These are phyloP conservation scores for Alces alces DNA, from an alignment of 2,113 vertebrate species.

Conservation along the genomic window DNA sequence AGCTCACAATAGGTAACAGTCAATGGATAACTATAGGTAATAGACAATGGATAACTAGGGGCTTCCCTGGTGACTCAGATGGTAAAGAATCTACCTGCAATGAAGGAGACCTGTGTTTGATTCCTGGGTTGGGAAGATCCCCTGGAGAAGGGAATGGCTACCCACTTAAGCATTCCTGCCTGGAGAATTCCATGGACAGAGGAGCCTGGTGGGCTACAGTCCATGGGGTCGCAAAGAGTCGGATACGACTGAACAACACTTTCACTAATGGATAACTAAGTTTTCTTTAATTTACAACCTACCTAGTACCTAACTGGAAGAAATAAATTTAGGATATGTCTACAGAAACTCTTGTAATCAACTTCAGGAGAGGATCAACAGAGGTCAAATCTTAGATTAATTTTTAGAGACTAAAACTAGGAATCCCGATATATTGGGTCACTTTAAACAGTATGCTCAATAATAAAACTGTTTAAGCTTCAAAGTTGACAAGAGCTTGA, in stretches of 20 bases:
- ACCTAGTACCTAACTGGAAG: background rate
- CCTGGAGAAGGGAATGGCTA: background rate
- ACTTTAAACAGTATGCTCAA: background rate
- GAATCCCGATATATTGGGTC: background rate
- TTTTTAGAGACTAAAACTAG: conserved; percentile 1
- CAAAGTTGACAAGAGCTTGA: background rate
- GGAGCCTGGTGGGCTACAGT: background rate
- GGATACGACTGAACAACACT: background rate
- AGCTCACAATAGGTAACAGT: background rate
- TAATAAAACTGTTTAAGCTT: conserved; percentile 9
- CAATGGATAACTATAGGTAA: background rate
- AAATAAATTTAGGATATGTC: conserved; percentile 32
- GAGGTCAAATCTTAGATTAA: background rate
- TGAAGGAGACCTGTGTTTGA: background rate
- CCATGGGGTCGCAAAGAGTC: background rate
- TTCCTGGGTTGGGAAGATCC: background rate
- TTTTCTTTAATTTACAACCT: background rate
- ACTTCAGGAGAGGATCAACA: background rate
- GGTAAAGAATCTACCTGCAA: background rate
- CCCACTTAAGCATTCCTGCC: background rate
- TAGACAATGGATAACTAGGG: background rate
- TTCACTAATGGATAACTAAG: background rate
- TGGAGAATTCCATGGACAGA: background rate
- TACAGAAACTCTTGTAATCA: background rate
- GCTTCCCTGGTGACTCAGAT: background rate